Conservation (phyloP, 2,797 vertebrate species). For the Falco concolor region DNA sequence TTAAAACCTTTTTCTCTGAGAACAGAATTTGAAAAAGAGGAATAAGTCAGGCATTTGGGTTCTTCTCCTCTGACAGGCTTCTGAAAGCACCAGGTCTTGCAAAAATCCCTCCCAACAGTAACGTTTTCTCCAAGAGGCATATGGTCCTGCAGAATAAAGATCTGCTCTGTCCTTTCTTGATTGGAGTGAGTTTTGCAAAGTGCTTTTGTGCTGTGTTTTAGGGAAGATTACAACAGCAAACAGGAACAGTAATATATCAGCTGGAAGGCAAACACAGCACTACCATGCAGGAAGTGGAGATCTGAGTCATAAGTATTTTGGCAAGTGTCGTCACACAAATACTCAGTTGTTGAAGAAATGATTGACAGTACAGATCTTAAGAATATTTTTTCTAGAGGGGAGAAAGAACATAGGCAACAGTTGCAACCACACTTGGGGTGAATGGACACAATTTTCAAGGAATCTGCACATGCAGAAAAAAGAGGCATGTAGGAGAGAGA, state of each 20-base stretch:
- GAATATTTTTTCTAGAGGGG: neutral
- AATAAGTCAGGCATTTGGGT: neutral
- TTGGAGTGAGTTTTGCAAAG: neutral
- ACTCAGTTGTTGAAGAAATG: neutral
- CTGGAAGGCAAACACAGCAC: neutral
- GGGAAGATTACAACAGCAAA: neutral
- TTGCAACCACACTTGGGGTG: neutral
- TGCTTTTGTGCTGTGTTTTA: neutral
- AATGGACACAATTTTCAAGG: neutral
- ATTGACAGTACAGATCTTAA: neutral
- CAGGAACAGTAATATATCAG: neutral
- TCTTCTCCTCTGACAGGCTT: neutral
- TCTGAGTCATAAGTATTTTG: neutral
- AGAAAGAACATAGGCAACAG: neutral
- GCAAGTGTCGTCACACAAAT: neutral
- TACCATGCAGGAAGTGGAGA: accelerated
- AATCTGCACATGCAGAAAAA: neutral
- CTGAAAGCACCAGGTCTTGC: neutral
- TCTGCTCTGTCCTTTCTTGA: neutral
- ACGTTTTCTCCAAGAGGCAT: neutral
- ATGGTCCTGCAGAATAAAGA: neutral
- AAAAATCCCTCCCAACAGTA: neutral
- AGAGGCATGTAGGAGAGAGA: neutral
- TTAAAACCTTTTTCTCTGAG: conserved; percentile 24
- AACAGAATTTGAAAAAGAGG: neutral